phyloP scores from a whole-genome alignment of 1,140 invertebrate species.

The Antheraea pernyi region DNA sequence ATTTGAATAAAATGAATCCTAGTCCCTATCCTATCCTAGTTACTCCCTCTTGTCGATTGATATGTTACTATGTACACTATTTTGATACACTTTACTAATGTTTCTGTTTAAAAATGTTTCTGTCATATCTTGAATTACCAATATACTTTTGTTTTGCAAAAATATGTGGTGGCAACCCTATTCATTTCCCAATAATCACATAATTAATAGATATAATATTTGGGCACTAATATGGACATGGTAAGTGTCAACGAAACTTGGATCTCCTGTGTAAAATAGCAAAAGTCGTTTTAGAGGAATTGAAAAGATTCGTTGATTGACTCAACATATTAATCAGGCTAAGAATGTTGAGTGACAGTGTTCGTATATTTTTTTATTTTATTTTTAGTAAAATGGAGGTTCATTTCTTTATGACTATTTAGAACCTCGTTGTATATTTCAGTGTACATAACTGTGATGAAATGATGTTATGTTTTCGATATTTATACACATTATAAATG shows the following conservation, averaged over 20 bases:
- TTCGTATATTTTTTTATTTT: slow-evolving; percentile 40
- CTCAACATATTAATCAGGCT: slow-evolving; percentile 34
- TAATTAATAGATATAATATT: background rate
- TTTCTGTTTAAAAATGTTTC: no score
- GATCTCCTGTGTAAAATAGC: background rate
- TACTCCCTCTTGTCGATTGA: no score
- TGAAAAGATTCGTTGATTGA: slow-evolving; percentile 29
- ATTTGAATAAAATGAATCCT: no score
- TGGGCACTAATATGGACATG: slow-evolving; percentile 34
- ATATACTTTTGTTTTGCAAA: no score
- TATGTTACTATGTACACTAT: no score
- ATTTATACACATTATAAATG: background rate
- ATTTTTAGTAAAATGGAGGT: slow-evolving; percentile 28
- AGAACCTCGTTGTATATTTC: slow-evolving; percentile 34
- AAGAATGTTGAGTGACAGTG: slow-evolving; percentile 76
- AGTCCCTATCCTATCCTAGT: no score
- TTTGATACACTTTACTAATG: no score
- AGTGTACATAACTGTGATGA: slow-evolving; percentile 22
- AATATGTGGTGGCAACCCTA: no score
- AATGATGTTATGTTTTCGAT: background rate
- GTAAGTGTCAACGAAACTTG: slow-evolving; percentile 36
- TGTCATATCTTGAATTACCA: no score
- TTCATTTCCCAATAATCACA: slow-evolving; percentile 18
- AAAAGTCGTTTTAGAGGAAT: background rate
- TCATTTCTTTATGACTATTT: slow-evolving; percentile 48